phyloP scores from a whole-genome alignment of 2,113 vertebrate species.

The Blennius ocellaris region DNA sequence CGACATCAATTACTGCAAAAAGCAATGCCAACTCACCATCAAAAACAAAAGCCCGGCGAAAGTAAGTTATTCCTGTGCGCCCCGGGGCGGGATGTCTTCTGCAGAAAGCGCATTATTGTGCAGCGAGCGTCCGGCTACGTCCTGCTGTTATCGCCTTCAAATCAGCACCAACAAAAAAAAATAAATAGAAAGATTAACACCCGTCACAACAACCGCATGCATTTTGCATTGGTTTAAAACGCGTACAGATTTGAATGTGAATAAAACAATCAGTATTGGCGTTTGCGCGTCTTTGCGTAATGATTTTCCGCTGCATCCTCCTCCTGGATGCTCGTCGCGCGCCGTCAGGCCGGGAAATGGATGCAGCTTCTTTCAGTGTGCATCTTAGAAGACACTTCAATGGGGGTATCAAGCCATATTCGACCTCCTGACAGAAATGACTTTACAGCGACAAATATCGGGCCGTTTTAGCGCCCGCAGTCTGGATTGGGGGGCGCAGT shows the following conservation, averaged over 20 bases:
- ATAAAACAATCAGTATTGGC: too few relatives aligned
- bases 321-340: constrained; percentile 37
- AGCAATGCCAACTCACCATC: constrained; percentile 86
- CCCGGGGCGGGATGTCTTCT: background rate
- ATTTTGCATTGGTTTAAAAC: too few relatives aligned
- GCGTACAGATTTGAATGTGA: too few relatives aligned
- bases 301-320: constrained; percentile 43
- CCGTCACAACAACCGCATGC: too few relatives aligned
- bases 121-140: constrained; percentile 2
- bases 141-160: constrained; percentile 2
- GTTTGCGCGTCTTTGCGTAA: constrained; percentile 25
- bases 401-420: constrained; percentile 19
- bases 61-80: constrained; percentile 79
- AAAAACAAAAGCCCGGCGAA: constrained; percentile 84
- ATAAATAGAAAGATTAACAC: background rate
- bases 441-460: background rate
- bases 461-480: background rate
- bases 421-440: background rate
- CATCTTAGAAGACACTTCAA: constrained; percentile 39
- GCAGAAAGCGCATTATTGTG: constrained; percentile 32
- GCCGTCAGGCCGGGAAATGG: constrained; percentile 57
- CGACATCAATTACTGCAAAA: constrained; percentile 90
- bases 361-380: constrained; percentile 53
- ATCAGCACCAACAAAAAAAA: background rate
- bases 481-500: background rate